Conservation (phyloP, 2,888 invertebrate genomes). For the Pseudococcus viburni region DNA sequence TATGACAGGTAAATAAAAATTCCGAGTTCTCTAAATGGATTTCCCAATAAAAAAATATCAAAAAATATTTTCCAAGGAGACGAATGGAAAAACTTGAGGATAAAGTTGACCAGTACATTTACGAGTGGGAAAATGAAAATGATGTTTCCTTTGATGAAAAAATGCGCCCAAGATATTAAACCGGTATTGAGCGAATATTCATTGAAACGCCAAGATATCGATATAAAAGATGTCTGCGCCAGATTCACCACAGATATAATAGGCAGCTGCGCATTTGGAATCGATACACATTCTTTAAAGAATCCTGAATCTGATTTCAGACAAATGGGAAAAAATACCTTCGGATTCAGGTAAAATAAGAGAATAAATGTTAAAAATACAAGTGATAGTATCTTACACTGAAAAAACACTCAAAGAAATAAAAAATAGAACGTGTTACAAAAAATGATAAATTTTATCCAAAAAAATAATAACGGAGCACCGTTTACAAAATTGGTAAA, state of each 20-base stretch:
- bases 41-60: too few species aligned
- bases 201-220: slow-evolving; percentile 67
- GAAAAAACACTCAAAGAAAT: too few species aligned
- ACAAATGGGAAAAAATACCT: slow-evolving; percentile 69
- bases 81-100: slow-evolving; percentile 73
- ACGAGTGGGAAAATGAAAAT: slow-evolving; percentile 73
- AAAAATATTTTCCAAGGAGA: slow-evolving; percentile 69
- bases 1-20: slow-evolving; percentile 70
- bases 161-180: slow-evolving; percentile 70
- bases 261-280: slow-evolving; percentile 73
- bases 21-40: too few species aligned
- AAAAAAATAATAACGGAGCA: too few species aligned
- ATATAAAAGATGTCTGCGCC: slow-evolving; percentile 71
- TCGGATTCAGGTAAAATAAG: neutral
- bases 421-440: too few species aligned
- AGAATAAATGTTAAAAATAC: too few species aligned
- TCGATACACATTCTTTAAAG: slow-evolving; percentile 72
- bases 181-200: neutral
- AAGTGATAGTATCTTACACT: too few species aligned
- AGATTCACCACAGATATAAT: slow-evolving; percentile 73
- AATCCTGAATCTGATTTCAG: slow-evolving; percentile 72
- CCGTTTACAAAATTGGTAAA: too few species aligned
- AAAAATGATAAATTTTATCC: too few species aligned
- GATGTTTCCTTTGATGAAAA: slow-evolving; percentile 72
- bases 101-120: slow-evolving; percentile 73